Percentiles rank a stretch among this genome's conserved stretches.
These are phyloP conservation scores for Ichneumoninae sp. DNA, from an alignment of 2,888 invertebrate species.

Conservation along the genomic window DNA sequence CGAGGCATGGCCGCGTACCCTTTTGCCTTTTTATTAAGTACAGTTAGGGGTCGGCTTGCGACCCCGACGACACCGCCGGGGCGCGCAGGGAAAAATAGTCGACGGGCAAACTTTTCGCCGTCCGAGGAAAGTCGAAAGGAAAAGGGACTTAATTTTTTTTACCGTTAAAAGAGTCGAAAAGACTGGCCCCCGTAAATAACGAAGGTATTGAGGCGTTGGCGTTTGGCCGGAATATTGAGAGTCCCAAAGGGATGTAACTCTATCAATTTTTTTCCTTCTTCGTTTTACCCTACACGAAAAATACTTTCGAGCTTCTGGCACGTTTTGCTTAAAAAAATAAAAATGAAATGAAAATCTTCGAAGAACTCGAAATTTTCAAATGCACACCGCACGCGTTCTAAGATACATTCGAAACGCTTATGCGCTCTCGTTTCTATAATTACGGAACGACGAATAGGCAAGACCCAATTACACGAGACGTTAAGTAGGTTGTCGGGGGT, in stretches of 20 bases:
- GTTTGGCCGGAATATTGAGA: slow-evolving; percentile 26
- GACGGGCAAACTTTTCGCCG: slow-evolving; percentile 17
- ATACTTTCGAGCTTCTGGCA: background rate
- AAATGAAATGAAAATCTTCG: background rate
- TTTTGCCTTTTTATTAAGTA: slow-evolving; percentile 61
- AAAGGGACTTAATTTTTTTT: slow-evolving; percentile 59
- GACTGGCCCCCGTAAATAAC: slow-evolving; percentile 51
- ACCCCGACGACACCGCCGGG: background rate
- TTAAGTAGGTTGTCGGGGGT: slow-evolving; percentile 20
- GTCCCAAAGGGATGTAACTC: slow-evolving; percentile 33
- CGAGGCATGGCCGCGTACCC: slow-evolving; percentile 26
- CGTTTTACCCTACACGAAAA: slow-evolving; percentile 25
- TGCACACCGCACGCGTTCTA: background rate
- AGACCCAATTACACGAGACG: slow-evolving; percentile 15
- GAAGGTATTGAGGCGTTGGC: slow-evolving; percentile 5
- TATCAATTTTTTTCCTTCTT: slow-evolving; percentile 36
- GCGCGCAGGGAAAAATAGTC: background rate
- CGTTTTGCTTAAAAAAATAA: background rate
- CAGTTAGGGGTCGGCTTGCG: slow-evolving; percentile 53
- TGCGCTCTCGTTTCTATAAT: background rate
- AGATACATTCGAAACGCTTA: background rate
- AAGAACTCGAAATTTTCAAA: background rate
- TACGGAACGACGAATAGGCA: background rate
- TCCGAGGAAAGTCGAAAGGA: background rate
- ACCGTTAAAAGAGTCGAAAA: slow-evolving; percentile 55